These are phyloP conservation scores for Heliconius nattereri DNA, from an alignment of 1,140 invertebrate genomes.

Conservation along the genomic window DNA sequence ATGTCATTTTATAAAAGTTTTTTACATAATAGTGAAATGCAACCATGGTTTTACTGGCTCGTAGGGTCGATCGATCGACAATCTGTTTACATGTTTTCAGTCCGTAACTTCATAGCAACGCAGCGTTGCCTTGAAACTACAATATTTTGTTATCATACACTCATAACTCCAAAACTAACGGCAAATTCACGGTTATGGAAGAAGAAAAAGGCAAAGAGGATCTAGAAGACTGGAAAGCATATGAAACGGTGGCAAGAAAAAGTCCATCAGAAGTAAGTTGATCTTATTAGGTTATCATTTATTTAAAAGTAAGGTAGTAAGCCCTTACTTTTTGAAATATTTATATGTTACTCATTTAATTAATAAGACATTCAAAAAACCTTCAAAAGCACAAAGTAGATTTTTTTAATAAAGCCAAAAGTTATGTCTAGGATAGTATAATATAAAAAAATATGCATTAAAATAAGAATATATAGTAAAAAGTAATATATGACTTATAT, in stretches of 20 bases:
- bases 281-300: background rate
- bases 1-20: background rate
- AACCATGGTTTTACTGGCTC: background rate
- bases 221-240: conserved; percentile 86
- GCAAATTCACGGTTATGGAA: conserved; percentile 51
- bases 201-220: conserved; percentile 68
- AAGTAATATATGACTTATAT: too few relatives aligned
- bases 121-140: background rate
- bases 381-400: too few relatives aligned
- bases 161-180: conserved; percentile 12
- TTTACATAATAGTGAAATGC: background rate
- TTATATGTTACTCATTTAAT: background rate
- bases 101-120: conserved; percentile 66
- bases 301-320: background rate
- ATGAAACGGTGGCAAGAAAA: conserved; percentile 83
- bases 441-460: too few relatives aligned
- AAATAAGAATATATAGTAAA: too few relatives aligned
- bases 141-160: conserved; percentile 14
- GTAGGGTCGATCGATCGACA: background rate
- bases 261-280: conserved; percentile 68
- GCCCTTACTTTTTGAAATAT: background rate
- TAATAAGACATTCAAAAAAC: too few relatives aligned
- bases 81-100: conserved; percentile 55
- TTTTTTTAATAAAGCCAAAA: too few relatives aligned
- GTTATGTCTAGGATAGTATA: too few relatives aligned